Percentiles rank a stretch among this genome's conserved stretches.
Evolutionary conservation across 2,113 vertebrate species (phyloP).

Genomic region (Tonatia bakeri): DNA sequence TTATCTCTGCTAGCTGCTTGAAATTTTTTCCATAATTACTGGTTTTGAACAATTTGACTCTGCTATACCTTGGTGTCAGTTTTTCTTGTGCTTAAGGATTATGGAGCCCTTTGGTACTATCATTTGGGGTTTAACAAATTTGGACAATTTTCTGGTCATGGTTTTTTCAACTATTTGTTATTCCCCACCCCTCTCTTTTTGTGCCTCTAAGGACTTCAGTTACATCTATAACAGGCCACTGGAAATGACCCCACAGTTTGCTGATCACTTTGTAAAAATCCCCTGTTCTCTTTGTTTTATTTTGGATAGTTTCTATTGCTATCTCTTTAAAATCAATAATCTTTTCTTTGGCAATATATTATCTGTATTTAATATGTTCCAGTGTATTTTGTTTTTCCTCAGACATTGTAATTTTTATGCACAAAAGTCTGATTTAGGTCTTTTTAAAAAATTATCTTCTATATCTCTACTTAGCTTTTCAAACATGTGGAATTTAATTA

Average conservation of each 20-base stretch:
- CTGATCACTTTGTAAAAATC: neutral
- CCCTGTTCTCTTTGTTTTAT: neutral
- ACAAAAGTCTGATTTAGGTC: neutral
- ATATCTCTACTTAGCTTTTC: neutral
- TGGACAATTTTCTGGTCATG: neutral
- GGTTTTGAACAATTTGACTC: neutral
- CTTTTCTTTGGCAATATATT: neutral
- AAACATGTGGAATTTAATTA: neutral
- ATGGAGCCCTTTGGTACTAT: neutral
- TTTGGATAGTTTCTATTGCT: neutral
- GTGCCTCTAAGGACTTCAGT: neutral
- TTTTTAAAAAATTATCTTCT: neutral
- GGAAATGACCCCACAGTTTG: neutral
- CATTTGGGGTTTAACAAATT: neutral
- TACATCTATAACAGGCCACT: neutral
- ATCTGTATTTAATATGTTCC: neutral
- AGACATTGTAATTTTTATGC: neutral
- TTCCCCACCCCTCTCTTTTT: neutral
- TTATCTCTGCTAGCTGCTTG: neutral
- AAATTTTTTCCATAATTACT: neutral
- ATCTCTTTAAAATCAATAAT: neutral
- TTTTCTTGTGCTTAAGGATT: neutral
- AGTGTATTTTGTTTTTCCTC: neutral
- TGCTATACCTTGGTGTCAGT: neutral
- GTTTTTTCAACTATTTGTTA: neutral